A percentile compares a stretch with the other conserved stretches of the same genome.
Conservation (phyloP, 2,113 vertebrate species). For the Microtus ochrogaster region DNA sequence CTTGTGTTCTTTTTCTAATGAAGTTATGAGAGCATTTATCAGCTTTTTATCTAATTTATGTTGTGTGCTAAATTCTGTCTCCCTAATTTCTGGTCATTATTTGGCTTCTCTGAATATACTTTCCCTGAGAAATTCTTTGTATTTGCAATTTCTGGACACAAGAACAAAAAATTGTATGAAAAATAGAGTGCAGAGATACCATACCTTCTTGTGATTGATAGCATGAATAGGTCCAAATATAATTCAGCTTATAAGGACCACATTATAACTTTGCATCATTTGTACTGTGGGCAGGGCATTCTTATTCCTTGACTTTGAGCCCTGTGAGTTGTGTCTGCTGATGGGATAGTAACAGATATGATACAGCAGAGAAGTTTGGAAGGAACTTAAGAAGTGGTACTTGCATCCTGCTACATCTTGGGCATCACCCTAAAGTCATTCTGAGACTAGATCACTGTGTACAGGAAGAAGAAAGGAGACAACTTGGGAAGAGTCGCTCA, state of each 20-base stretch:
- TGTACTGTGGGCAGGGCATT: background rate
- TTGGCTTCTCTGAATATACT: background rate
- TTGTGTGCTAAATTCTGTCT: background rate
- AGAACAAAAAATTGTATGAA: background rate
- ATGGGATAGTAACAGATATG: background rate
- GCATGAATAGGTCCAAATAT: background rate
- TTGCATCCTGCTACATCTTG: background rate
- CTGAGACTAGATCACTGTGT: background rate
- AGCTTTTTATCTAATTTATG: conserved; percentile 8
- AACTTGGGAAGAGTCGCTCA: background rate
- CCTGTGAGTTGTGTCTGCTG: background rate
- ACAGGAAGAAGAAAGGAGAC: background rate
- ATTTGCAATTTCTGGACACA: conserved; percentile 32
- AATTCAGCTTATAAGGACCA: background rate
- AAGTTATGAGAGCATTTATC: background rate
- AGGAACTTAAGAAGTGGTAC: background rate
- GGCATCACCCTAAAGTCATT: background rate
- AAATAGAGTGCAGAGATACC: background rate
- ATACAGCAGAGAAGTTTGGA: background rate
- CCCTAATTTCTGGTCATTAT: background rate
- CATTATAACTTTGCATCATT: background rate
- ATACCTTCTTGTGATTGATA: background rate
- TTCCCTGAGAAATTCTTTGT: conserved; percentile 38
- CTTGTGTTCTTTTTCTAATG: conserved; percentile 6
- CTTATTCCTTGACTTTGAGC: background rate